A percentile compares a stretch with the other conserved stretches of the same genome.
phyloP scores from a whole-genome alignment of 2,797 vertebrate genomes.

The Pseudochromis fuscus region DNA sequence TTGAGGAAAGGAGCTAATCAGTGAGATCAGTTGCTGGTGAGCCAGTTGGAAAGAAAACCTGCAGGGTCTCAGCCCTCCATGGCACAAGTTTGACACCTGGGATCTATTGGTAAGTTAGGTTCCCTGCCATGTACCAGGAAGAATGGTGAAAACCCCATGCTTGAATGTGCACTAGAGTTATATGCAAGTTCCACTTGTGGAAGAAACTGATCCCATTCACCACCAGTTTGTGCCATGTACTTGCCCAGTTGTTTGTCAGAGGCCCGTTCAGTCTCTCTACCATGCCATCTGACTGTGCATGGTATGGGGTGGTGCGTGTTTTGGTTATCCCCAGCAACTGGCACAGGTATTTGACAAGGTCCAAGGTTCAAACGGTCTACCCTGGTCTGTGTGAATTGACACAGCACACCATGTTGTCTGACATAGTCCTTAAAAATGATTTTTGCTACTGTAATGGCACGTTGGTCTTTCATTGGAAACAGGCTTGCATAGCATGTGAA shows the following conservation, averaged over 20 bases:
- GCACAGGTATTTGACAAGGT: background rate
- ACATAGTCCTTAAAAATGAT: no score
- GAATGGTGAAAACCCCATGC: background rate
- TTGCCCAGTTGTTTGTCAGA: background rate
- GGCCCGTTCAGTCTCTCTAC: background rate
- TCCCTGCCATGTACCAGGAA: background rate
- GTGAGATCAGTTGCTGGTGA: no score
- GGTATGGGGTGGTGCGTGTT: background rate
- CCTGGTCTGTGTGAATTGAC: no score
- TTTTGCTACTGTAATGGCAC: no score
- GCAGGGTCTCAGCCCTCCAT: no score
- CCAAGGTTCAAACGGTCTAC: no score
- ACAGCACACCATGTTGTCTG: no score
- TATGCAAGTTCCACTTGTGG: background rate
- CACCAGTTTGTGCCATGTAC: background rate
- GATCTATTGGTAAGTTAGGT: background rate
- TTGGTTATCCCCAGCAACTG: background rate
- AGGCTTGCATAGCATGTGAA: background rate
- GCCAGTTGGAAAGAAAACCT: no score
- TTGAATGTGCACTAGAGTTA: background rate
- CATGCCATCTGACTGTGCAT: no score
- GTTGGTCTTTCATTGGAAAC: background rate
- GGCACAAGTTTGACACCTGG: no score
- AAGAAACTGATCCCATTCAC: background rate
- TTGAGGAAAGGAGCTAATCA: no score